Evolutionary conservation across 23 tunicate species (phyloP), one percentile per base, ranked within the genome.

Genomic region (Aplidium turbinatum): DNA sequence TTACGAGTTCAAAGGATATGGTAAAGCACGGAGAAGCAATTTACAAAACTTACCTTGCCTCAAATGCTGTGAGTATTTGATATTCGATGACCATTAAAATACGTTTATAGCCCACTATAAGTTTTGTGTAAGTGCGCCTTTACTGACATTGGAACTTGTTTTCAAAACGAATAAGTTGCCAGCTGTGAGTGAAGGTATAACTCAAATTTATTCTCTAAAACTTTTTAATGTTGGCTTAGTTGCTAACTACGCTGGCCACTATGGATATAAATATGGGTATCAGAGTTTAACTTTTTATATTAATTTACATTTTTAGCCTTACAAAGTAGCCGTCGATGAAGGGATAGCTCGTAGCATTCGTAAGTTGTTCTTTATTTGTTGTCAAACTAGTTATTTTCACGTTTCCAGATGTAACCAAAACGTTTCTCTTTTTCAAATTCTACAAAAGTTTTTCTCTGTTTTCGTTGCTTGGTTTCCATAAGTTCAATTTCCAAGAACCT

Each of bases 331-430:
- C 19, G 68, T 88, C 21, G 96, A 82, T 70, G 87, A 82, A 25
- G 79, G 83, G 6, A 88, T 88, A 29, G 72, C 80, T 29, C 56
- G 56, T 13, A 88, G 96, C 77, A 88, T 81, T 11, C 63, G 96
- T 87, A 82, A 72, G 87, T 62, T 38, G 20, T 56, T 55, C 9
- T 5, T 25, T 22, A 18, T 54, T 11, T 36, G 64, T 34, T 38
- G 23, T 21, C 18, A 22, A 21, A 63, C 35, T 7, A 13, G 48
- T 16, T 20, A n/a, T n/a, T n/a, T n/a, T n/a, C n/a, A n/a, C n/a
- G n/a, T n/a, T n/a, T n/a, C n/a, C n/a, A n/a, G n/a, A n/a, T n/a
- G n/a, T n/a, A n/a, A n/a, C n/a, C n/a, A n/a, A n/a, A n/a, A n/a
- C n/a, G n/a, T n/a, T 7, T 31, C 28, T 63, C 31, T 31, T 7